Conservation (phyloP, 2,888 invertebrate species). For the Drosophila cracens region DNA sequence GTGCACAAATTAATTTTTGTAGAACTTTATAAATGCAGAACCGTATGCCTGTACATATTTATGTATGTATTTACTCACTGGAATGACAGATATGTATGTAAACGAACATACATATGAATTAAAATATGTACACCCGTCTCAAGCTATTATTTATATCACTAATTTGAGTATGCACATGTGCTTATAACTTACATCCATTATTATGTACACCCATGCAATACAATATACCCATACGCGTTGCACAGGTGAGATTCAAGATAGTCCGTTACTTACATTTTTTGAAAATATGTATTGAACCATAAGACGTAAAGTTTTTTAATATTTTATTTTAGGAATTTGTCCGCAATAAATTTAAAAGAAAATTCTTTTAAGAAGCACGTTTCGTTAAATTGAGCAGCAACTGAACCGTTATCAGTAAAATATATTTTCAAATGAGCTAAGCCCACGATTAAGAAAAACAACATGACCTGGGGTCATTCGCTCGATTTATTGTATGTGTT, state of each 20-base stretch:
- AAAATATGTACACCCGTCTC: neutral
- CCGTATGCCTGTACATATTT: neutral
- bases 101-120: neutral
- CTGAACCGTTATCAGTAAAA: slow-evolving; percentile 42
- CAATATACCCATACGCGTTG: neutral
- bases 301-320: neutral
- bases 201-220: neutral
- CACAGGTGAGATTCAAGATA: neutral
- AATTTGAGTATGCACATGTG: neutral
- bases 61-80: neutral
- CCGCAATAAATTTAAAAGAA: neutral
- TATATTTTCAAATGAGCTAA: slow-evolving; percentile 19
- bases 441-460: slow-evolving; percentile 44
- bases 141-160: neutral
- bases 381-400: slow-evolving; percentile 31
- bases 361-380: slow-evolving; percentile 8
- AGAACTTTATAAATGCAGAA: neutral
- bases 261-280: slow-evolving; percentile 10
- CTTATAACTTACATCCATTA: neutral
- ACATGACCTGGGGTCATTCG: slow-evolving; percentile 39
- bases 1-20: neutral
- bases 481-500: slow-evolving; percentile 9
- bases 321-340: neutral
- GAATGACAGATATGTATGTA: neutral
- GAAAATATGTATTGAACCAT: slow-evolving; percentile 1